Conservation (phyloP, 2,113 vertebrate species). For the Neofelis nebulosa region DNA sequence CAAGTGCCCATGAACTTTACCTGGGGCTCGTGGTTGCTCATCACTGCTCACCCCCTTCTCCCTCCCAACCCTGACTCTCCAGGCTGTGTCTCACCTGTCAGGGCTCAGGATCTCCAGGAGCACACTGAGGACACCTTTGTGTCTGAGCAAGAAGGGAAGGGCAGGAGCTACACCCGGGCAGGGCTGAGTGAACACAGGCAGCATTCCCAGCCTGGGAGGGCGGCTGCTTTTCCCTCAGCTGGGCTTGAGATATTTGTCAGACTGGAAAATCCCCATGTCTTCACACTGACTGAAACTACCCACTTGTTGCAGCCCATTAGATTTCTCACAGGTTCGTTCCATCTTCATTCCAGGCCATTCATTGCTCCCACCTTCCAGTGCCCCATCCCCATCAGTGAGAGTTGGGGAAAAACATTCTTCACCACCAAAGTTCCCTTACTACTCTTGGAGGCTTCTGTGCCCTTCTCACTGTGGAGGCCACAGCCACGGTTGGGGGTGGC, state of each 20-base stretch:
- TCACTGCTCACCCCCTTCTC: rapidly evolving
- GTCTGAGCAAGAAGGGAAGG: not conserved
- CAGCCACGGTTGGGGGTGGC: not conserved
- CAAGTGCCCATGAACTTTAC: not conserved
- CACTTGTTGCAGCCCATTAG: not conserved
- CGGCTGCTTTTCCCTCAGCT: not conserved
- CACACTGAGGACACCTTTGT: not conserved
- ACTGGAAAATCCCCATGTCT: not conserved
- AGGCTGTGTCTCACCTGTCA: not conserved
- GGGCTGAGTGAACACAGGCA: not conserved
- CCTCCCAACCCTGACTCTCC: not conserved
- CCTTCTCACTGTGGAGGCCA: not conserved
- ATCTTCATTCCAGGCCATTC: not conserved
- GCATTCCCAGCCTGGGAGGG: not conserved
- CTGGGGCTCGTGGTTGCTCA: not conserved
- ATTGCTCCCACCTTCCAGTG: not conserved
- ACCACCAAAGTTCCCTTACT: rapidly evolving
- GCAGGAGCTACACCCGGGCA: too few species aligned
- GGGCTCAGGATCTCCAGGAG: not conserved
- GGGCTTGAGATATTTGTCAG: not conserved
- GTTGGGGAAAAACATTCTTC: not conserved
- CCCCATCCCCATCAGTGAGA: not conserved
- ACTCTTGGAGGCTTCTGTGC: not conserved
- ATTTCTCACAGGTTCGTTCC: not conserved
- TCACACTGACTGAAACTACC: not conserved